Conservation (phyloP, 2,797 vertebrate species). For the Thaleichthys pacificus region DNA sequence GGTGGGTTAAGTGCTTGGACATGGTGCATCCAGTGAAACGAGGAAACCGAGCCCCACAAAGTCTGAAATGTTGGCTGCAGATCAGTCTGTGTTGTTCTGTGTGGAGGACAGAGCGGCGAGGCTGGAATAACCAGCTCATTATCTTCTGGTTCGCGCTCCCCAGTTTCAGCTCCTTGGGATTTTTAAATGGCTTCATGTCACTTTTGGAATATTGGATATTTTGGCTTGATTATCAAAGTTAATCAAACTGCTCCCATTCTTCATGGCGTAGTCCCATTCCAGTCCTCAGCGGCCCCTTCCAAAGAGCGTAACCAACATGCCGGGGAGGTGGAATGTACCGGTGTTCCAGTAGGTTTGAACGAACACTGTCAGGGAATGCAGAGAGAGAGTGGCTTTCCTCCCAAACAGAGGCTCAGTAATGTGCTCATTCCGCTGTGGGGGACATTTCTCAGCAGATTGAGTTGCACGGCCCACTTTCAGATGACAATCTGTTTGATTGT, state of each 20-base stretch:
- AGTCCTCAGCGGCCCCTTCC: too few relatives aligned
- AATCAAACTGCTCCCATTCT: slow-evolving; percentile 16
- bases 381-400: background rate
- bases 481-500: slow-evolving; percentile 52
- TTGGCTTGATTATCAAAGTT: slow-evolving; percentile 28
- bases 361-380: too few relatives aligned
- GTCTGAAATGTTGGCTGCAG: background rate
- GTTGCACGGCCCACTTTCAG: slow-evolving; percentile 19
- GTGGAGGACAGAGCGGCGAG: background rate
- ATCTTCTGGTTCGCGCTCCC: slow-evolving; percentile 9
- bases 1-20: background rate
- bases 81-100: background rate
- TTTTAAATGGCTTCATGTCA: slow-evolving; percentile 21
- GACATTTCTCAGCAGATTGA: slow-evolving; percentile 13
- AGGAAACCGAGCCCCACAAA: background rate
- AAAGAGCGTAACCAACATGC: too few relatives aligned
- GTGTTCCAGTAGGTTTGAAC: too few relatives aligned
- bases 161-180: slow-evolving; percentile 4
- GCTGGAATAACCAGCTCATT: slow-evolving; percentile 13
- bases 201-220: slow-evolving; percentile 30
- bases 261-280: too few relatives aligned
- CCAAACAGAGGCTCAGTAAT: background rate
- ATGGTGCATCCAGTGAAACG: slow-evolving; percentile 16
- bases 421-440: background rate
- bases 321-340: too few relatives aligned